Evolutionary conservation across 2,113 vertebrate genomes (phyloP).

Genomic region (Cariama cristata): DNA sequence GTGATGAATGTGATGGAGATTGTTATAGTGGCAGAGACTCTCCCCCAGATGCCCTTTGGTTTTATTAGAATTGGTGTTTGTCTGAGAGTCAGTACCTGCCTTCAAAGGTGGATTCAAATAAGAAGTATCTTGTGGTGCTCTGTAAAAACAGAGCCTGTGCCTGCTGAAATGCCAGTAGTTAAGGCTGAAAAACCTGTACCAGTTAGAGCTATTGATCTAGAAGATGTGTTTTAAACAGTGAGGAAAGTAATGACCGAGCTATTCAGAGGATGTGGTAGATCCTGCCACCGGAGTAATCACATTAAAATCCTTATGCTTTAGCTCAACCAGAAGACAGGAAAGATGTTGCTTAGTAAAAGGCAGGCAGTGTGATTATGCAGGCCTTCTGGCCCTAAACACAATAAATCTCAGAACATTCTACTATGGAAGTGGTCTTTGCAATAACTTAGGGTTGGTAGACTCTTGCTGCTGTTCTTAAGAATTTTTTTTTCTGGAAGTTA

Average conservation of each 20-base stretch:
- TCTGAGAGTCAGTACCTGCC: not conserved
- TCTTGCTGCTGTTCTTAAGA: not conserved
- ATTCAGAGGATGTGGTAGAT: not conserved
- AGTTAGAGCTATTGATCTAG: not conserved
- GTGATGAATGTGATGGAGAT: not conserved
- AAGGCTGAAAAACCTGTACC: conserved; percentile 7
- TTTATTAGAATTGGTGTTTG: not conserved
- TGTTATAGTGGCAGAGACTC: not conserved
- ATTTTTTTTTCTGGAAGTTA: not conserved
- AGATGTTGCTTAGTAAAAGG: not conserved
- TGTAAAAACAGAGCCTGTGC: not conserved
- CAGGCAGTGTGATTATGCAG: not conserved
- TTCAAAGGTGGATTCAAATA: not conserved
- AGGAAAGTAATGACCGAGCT: not conserved
- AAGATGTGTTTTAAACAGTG: not conserved
- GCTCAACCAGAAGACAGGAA: not conserved
- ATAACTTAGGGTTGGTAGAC: not conserved
- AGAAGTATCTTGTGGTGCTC: not conserved
- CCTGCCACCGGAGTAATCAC: not conserved
- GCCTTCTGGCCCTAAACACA: not conserved
- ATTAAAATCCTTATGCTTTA: not conserved
- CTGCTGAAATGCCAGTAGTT: not conserved
- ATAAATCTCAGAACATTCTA: not conserved
- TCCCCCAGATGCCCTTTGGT: not conserved
- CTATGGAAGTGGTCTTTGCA: not conserved